Evolutionary conservation across 2,797 vertebrate genomes (phyloP).

Genomic region (Cynodonichthys magdalenae): DNA sequence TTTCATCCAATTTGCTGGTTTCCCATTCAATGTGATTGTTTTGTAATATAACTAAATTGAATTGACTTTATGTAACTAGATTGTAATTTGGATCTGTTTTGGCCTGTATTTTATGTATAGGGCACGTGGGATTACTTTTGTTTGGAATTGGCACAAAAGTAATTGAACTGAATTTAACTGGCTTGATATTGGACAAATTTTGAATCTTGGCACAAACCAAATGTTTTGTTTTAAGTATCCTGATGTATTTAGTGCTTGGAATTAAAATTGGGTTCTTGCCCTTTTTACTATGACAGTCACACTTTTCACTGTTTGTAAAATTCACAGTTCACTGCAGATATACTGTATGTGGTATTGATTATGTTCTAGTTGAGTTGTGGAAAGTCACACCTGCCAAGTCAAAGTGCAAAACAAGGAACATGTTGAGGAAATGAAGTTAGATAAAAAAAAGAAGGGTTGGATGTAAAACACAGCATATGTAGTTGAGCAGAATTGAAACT

Average conservation of each 20-base stretch:
- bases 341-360: constrained; percentile 76
- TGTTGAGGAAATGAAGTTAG: constrained; percentile 39
- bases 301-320: constrained; percentile 44
- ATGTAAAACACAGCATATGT: constrained; percentile 68
- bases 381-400: constrained; percentile 75
- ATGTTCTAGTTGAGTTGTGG: constrained; percentile 59
- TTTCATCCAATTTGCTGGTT: too few species aligned
- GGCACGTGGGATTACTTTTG: too few species aligned
- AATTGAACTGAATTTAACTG: too few species aligned
- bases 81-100: too few species aligned
- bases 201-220: not conserved
- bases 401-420: constrained; percentile 71
- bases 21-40: too few species aligned
- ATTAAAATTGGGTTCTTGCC: too few species aligned
- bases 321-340: constrained; percentile 70
- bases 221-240: not conserved
- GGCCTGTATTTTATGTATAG: too few species aligned
- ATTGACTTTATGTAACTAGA: too few species aligned
- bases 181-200: not conserved
- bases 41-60: too few species aligned
- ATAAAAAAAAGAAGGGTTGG: constrained; percentile 54
- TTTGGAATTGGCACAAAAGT: too few species aligned
- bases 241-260: too few species aligned
- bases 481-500: constrained; percentile 65
- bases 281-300: not conserved